Percentiles rank a stretch among this genome's conserved stretches.
phyloP scores from a whole-genome alignment of 2,113 vertebrate species.

The Malurus cyaneus region DNA sequence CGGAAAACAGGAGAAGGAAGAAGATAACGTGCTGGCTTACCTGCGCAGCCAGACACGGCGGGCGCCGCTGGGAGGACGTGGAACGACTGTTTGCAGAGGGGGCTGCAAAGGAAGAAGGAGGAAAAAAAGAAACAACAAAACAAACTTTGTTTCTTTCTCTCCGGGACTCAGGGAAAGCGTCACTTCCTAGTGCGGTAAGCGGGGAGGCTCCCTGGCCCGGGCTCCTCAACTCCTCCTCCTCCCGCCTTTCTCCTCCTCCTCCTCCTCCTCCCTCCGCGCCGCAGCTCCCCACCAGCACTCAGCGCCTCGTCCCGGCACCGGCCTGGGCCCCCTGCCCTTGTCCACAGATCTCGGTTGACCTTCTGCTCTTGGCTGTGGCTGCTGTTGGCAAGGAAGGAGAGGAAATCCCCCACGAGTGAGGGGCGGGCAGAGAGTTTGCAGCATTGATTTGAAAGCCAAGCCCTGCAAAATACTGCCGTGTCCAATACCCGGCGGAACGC shows the following conservation, averaged over 20 bases:
- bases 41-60: neutral
- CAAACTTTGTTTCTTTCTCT: conserved; percentile 75
- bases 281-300: neutral
- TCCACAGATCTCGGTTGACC: neutral
- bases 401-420: neutral
- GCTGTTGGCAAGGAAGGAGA: neutral
- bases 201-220: conserved; percentile 49
- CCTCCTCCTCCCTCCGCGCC: neutral
- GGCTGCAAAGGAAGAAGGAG: neutral
- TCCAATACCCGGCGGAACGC: neutral
- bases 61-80: neutral
- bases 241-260: neutral
- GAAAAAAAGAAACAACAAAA: neutral
- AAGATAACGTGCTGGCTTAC: neutral
- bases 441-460: neutral
- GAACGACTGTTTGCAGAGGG: neutral
- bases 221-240: conserved; percentile 58
- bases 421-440: neutral
- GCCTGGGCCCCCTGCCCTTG: neutral
- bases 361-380: neutral
- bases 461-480: neutral
- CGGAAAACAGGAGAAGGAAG: neutral
- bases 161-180: conserved; percentile 74
- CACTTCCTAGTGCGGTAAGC: conserved; percentile 76
- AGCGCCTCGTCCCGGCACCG: neutral